Base-by-base conservation (phyloP, 2,797 vertebrate species). In the Geotrypetes seraphini region DNA sequence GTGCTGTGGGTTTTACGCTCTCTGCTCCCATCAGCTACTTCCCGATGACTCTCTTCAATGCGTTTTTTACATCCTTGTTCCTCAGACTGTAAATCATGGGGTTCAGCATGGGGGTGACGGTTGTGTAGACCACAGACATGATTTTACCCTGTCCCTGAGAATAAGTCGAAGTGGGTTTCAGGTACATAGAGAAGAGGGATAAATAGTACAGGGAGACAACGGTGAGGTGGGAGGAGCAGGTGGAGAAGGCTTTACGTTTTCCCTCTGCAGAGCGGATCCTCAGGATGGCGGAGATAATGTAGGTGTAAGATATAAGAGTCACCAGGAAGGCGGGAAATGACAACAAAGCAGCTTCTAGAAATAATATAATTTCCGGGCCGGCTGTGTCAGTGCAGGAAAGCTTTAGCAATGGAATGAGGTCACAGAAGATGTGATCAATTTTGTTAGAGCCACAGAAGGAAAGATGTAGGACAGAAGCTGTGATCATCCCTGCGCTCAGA, bases 371-470 rank as follows among this genome's bases (percentile, higher is more conserved):
- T 8, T 19, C 19, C 19, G 19, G 19, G 8, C 19, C 5, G 19
- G 19, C n/a, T n/a, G n/a, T n/a, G 13, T 46, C 43, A 17, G 43
- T 46, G 18, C 43, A 46, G 10, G 43, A 25, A 31, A 46, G 25
- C 4, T 34, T 46, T 12, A 46, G 39, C 16, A 46, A 14, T 9
- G 43, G 43, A 16, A 17, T 18, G 13, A 39, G 39, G 31, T 46
- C 43, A 39, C 43, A 46, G 22, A 46, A 46, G 11, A 46, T 33
- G n/a, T 46, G 43, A 10, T 46, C 22, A 21, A 46, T 10, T 16
- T 16, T 29, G 13, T 46, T 46, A 3, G 36, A 39, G 4, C 20
- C 17, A 34, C 43, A 46, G 15, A 33, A 46, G 10, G 29, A 21
- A 22, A 46, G 36, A 3, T 7, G 20, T 10, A 30, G 46, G 16